Conservation (phyloP, 2,888 invertebrate genomes). For the Sphecodes monilicornis region DNA sequence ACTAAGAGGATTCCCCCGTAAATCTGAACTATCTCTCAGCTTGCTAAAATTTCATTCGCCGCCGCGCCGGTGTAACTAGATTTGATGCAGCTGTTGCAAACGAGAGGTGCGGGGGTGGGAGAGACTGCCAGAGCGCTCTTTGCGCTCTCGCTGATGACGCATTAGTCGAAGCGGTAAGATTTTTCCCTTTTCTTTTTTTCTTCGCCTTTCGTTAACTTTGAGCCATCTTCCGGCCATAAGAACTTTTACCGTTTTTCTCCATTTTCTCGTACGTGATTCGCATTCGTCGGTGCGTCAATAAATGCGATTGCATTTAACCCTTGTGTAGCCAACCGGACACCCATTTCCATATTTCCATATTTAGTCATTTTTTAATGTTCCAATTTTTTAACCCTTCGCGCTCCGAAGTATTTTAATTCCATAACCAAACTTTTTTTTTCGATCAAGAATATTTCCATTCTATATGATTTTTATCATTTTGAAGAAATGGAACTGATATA, state of each 20-base stretch:
- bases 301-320: background rate
- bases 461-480: too few relatives aligned
- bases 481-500: too few relatives aligned
- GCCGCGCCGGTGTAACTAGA: slow-evolving; percentile 24
- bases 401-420: too few relatives aligned
- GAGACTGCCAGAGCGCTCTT: background rate
- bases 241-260: background rate
- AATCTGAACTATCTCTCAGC: slow-evolving; percentile 37
- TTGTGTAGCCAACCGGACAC: too few relatives aligned
- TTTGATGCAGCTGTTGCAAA: slow-evolving; percentile 35
- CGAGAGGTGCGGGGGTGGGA: slow-evolving; percentile 13
- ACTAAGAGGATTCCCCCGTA: slow-evolving; percentile 52
- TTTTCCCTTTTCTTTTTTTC: background rate
- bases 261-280: background rate
- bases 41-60: slow-evolving; percentile 37
- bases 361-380: too few relatives aligned
- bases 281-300: background rate
- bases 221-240: background rate
- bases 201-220: background rate
- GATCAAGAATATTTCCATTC: too few relatives aligned
- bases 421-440: too few relatives aligned
- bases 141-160: background rate
- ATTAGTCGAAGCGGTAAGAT: background rate
- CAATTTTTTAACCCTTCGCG: too few relatives aligned
- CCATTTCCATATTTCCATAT: too few relatives aligned